A percentile compares a stretch with the other conserved stretches of the same genome.
phyloP scores from a whole-genome alignment of 2,888 invertebrate species.

The Caenorhabditis macrosperma region DNA sequence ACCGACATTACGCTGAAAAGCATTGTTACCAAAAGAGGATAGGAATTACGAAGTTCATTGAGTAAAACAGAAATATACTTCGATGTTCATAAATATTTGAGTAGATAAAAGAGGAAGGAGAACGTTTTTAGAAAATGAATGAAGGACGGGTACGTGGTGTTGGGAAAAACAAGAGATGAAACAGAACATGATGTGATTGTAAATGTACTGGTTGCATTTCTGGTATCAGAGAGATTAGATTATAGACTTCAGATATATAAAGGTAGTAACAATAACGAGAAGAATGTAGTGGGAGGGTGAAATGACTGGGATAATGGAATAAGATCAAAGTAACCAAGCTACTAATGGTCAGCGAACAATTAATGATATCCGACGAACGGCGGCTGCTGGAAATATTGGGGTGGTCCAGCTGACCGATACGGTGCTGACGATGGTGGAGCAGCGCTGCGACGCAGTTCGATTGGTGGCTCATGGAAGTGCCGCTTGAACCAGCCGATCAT shows the following conservation, averaged over 20 bases:
- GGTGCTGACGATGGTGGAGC: slow-evolving; percentile 2
- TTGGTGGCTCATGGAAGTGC: slow-evolving; percentile 90
- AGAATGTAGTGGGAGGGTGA: neutral
- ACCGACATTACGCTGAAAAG: neutral
- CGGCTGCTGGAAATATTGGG: neutral
- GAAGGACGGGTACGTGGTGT: neutral
- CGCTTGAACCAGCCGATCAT: slow-evolving; percentile 97
- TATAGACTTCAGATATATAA: slow-evolving; percentile 6
- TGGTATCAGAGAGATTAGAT: neutral
- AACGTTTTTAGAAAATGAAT: neutral
- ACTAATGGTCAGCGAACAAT: neutral
- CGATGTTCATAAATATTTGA: neutral
- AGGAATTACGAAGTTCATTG: slow-evolving; percentile 24
- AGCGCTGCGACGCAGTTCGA: neutral
- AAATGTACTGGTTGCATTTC: too few species aligned
- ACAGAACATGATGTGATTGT: neutral
- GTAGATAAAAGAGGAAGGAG: neutral
- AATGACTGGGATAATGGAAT: neutral
- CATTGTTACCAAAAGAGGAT: neutral
- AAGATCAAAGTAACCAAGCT: neutral
- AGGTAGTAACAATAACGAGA: slow-evolving; percentile 7
- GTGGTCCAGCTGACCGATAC: neutral
- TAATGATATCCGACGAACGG: slow-evolving; percentile 14
- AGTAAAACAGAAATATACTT: slow-evolving; percentile 9
- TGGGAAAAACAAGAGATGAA: too few species aligned